Base-by-base conservation (phyloP, 2,888 invertebrate genomes). In the Drosophila fulvimacula region DNA sequence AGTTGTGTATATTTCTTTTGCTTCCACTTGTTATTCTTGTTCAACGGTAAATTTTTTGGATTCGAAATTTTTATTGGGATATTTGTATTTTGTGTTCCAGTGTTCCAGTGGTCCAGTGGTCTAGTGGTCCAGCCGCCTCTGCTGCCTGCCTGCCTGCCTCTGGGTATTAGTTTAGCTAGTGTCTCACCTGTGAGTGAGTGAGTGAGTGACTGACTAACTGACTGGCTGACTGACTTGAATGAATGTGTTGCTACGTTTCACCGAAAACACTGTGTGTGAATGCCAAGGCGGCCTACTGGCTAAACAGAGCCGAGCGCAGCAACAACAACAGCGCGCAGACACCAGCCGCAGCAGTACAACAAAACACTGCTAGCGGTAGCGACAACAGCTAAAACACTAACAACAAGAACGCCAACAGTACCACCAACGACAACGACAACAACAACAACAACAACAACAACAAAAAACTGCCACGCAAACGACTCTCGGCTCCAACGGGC, bases 391-490 rank as follows among this genome's bases (percentile, higher is more conserved):
- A 55, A 30, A 66, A 27, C 27, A 66, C n/a, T 19, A 36, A 24
- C n/a, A 51, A 36, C 32, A 30, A 30, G 27, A 30, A 30, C 27
- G 7, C 7, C 27, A 7, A 6, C 27, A 30, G 27, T 4, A 24
- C 27, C 27, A 68, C n/a, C 38, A 59, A 36, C 17, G 38, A 13
- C 15, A 56, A 32, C 17, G 56, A 27, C 41, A 58, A 34, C 17
- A 38, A n/a, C 21, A 53, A 48, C n/a, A 59, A 41, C 56, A 46
- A 67, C 27, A 30, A 7, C 27, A 7, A 30, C 27, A 30, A 30
- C 27, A 30, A 82, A 74, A 88, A 88, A 83, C 75, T 87, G 87
- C 87, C 87, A 87, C 87, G 87, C 82, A 86, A 82, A 78, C 82
- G 82, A 78, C 81, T 73, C 72, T 70, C 76, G 68, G 64, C 76